Conservation (phyloP, 2,113 vertebrate species). For the Xiphophorus hellerii region DNA sequence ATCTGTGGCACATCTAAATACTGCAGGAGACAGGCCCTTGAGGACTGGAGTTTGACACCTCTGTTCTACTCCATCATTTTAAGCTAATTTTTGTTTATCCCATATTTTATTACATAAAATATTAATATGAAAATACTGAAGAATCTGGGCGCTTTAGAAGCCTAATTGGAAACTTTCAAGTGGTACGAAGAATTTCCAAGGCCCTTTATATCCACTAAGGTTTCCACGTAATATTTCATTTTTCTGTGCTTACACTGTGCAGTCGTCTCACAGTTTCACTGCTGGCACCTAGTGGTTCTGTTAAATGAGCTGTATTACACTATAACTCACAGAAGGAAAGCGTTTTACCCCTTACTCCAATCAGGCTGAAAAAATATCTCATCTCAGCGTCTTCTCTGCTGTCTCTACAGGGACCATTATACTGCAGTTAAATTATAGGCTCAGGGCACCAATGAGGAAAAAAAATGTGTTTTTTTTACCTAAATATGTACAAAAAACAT, state of each 20-base stretch:
- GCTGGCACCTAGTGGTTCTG: conserved; percentile 16
- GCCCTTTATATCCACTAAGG: not conserved
- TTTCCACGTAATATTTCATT: conserved; percentile 6
- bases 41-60: too few species aligned
- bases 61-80: too few species aligned
- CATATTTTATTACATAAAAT: not conserved
- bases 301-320: not conserved
- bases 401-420: not conserved
- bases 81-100: not conserved
- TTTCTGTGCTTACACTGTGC: conserved; percentile 38
- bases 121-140: not conserved
- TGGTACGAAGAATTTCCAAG: not conserved
- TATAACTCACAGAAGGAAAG: not conserved
- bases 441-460: not conserved
- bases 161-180: not conserved
- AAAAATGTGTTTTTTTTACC: not conserved
- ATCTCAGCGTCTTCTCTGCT: not conserved
- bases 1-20: too few species aligned
- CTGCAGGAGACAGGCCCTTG: too few species aligned
- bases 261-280: conserved; percentile 35
- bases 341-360: not conserved
- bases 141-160: not conserved
- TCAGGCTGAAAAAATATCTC: not conserved
- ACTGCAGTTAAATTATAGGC: not conserved
- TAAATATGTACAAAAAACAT: not conserved